Evolutionary conservation across 2,797 vertebrate species (phyloP).

Genomic region (Rachycentron canadum): DNA sequence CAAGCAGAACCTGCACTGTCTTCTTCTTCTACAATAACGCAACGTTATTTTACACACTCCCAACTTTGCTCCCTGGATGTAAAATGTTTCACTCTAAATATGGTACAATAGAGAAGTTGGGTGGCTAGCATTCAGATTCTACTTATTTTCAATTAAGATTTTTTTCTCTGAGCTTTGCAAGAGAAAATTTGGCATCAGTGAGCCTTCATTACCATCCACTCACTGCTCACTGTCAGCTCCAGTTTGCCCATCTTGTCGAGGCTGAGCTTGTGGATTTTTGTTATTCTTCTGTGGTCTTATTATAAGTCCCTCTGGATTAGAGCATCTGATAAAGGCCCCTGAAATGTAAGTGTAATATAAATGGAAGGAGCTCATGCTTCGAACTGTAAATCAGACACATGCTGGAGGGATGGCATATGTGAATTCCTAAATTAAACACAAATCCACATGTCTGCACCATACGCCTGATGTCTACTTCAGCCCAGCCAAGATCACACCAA

Average conservation of each 20-base stretch:
- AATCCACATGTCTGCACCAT: constrained; percentile 71
- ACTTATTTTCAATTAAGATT: constrained; percentile 66
- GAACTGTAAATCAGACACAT: constrained; percentile 63
- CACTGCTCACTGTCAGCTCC: constrained; percentile 48
- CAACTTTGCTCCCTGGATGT: constrained; percentile 31
- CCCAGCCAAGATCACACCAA: constrained; percentile 67
- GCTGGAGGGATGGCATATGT: constrained; percentile 59
- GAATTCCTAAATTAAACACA: constrained; percentile 71
- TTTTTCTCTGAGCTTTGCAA: constrained; percentile 52
- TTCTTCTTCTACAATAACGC: constrained; percentile 26
- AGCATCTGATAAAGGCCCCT: constrained; percentile 62
- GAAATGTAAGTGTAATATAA: constrained; percentile 63
- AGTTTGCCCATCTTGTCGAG: constrained; percentile 48
- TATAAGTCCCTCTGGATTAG: constrained; percentile 60
- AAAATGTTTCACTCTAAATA: constrained; percentile 15
- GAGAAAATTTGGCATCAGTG: constrained; percentile 64
- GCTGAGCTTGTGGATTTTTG: constrained; percentile 62
- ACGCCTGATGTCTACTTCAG: constrained; percentile 58
- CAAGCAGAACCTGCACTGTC: constrained; percentile 55
- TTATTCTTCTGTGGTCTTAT: constrained; percentile 70
- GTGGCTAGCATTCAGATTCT: constrained; percentile 39
- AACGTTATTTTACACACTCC: constrained; percentile 24
- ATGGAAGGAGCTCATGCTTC: constrained; percentile 59
- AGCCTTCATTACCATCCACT: constrained; percentile 59
- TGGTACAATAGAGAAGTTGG: constrained; percentile 24